A percentile compares a stretch with the other conserved stretches of the same genome.
Conservation (phyloP, 1,140 invertebrate species). For the Drosophila punjabiensis region DNA sequence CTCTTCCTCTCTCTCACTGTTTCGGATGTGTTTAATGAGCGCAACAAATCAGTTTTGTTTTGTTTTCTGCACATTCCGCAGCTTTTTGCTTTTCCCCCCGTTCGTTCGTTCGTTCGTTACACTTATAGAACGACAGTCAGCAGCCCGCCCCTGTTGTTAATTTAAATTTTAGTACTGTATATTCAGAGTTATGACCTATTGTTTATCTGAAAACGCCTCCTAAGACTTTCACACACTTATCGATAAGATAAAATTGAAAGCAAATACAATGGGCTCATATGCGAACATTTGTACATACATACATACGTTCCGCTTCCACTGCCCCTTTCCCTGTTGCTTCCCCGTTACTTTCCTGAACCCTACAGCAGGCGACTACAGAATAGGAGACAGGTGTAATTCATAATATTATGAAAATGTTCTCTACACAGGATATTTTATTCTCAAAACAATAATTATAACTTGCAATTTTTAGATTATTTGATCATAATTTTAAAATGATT, state of each 20-base stretch:
- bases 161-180: slow-evolving; percentile 1
- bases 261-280: slow-evolving; percentile 15
- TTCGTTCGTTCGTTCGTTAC: slow-evolving; percentile 4
- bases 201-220: slow-evolving; percentile 45
- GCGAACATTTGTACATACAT: too few species aligned
- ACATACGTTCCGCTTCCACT: neutral
- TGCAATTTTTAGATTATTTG: too few species aligned
- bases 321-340: neutral
- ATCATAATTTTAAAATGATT: too few species aligned
- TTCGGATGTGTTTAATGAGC: slow-evolving; percentile 42
- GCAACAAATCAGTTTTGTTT: slow-evolving; percentile 58
- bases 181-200: slow-evolving; percentile 24
- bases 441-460: too few species aligned
- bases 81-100: slow-evolving; percentile 21
- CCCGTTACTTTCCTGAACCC: neutral
- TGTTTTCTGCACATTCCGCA: slow-evolving; percentile 57
- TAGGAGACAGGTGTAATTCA: neutral
- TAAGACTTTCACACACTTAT: slow-evolving; percentile 49
- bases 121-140: slow-evolving; percentile 26
- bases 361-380: neutral
- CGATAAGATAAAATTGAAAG: slow-evolving; percentile 49
- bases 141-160: neutral
- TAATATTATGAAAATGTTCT: neutral
- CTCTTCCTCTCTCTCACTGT: neutral
- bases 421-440: neutral